Percentiles rank a stretch among this genome's conserved stretches.
Conservation (phyloP, 2,888 invertebrate species). For the Stramonita haemastoma region DNA sequence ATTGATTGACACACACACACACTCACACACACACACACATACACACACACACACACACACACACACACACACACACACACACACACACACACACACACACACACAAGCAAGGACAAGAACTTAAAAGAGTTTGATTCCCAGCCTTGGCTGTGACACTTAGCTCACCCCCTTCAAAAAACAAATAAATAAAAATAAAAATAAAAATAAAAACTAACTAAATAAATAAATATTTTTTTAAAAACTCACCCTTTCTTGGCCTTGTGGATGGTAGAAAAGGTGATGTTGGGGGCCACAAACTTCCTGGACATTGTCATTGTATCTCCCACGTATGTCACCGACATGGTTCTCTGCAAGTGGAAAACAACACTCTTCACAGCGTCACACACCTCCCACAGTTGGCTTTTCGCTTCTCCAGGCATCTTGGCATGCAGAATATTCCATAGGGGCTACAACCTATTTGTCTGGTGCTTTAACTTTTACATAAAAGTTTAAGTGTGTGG, state of each 20-base stretch:
- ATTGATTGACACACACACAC: background rate
- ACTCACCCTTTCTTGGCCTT: slow-evolving; percentile 76
- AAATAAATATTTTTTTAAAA: background rate
- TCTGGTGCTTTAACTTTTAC: no score
- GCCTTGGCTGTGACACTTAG: background rate
- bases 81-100: background rate
- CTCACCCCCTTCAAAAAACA: background rate
- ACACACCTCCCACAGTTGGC: no score
- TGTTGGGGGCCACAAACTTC: slow-evolving; percentile 67
- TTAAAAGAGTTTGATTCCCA: no score
- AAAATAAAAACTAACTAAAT: background rate
- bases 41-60: background rate
- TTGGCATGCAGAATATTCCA: no score
- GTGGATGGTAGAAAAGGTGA: slow-evolving; percentile 67
- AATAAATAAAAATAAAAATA: background rate
- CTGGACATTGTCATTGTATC: slow-evolving; percentile 53
- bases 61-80: slow-evolving; percentile 1
- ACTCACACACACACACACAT: background rate
- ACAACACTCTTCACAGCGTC: no score
- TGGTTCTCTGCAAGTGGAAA: slow-evolving; percentile 54
- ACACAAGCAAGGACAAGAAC: background rate
- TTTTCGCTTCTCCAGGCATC: no score
- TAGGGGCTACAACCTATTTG: no score
- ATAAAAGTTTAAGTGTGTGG: no score
- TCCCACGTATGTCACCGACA: slow-evolving; percentile 57